Base-by-base conservation (phyloP, 2,113 vertebrate genomes). In the Nothobranchius furzeri region DNA sequence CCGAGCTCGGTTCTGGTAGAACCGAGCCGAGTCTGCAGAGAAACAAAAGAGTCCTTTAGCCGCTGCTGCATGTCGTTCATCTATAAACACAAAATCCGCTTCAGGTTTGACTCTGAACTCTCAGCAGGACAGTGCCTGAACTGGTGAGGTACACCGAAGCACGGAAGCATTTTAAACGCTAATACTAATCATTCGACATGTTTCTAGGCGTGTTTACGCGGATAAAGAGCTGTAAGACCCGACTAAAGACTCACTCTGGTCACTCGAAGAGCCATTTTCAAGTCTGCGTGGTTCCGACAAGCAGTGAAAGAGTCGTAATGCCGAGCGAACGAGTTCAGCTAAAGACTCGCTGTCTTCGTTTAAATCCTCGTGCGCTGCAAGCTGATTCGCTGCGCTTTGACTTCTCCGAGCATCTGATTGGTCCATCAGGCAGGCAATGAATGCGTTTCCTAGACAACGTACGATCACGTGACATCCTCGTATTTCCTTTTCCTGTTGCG, bases 1-100 rank as follows among this genome's bases (percentile, higher is more conserved):
- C 73, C 64, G 52, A 88, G 46, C 14, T 78, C 90, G 10, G 80
- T 4, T 64, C 78, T 81, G 53, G 92, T 89, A 9, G 82, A 76
- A 45, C 87, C 93, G 45, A 92, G 49, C 60, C 94, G 94, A 58
- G 92, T 92, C 91, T 94, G 40, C 0, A 66, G 4, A 2, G 60
- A 35, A 14, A 12, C 1, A 14, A 12, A 20, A 25, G 20, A 51
- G 0, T 11, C 6, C 8, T 6, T 20, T 20, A 12, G 4, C 7
- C 7, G 11, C 3, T 30, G 30, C 2, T 48, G 3, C 3, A 30
- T 7, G 17, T 3, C 14, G 4, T 9, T 42, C 10, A 42, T 42
- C 10, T 7, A 30, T 30, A 30, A 4, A 30, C 30, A 30, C 4
- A 30, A 30, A 30, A 30, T 4, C 30, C 30, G 30, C 30, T 30